Conservation (phyloP, 2,797 vertebrate species). For the Rhinoraja longicauda region DNA sequence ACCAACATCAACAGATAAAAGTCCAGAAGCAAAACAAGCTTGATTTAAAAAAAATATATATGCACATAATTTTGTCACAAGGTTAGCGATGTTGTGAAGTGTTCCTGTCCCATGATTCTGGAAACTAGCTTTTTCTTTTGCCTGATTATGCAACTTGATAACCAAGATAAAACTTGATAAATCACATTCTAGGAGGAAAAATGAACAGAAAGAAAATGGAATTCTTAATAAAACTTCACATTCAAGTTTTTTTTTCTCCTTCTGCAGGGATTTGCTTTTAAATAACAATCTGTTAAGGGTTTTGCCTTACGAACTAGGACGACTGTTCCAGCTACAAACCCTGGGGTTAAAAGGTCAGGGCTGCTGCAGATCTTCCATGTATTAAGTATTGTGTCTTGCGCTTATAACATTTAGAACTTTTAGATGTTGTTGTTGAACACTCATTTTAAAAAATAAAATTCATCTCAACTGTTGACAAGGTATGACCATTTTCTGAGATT, state of each 20-base stretch:
- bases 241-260: constrained; percentile 44
- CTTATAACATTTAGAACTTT: background rate
- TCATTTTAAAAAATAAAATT: no score
- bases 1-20: background rate
- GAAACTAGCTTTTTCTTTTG: background rate
- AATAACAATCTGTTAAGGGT: constrained; percentile 99
- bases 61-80: background rate
- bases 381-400: background rate
- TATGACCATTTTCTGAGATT: background rate
- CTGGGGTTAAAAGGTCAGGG: constrained; percentile 89
- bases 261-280: constrained; percentile 96
- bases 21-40: background rate
- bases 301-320: constrained; percentile 98
- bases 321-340: constrained; percentile 95
- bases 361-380: background rate
- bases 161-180: background rate
- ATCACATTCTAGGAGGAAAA: background rate
- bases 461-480: background rate
- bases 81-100: background rate
- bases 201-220: background rate
- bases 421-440: background rate
- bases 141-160: background rate
- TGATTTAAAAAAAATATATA: background rate
- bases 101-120: background rate
- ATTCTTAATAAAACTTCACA: background rate